A percentile compares a stretch with the other conserved stretches of the same genome.
Conservation (phyloP, 2,797 vertebrate genomes). For the Silurus lanzhouensis region DNA sequence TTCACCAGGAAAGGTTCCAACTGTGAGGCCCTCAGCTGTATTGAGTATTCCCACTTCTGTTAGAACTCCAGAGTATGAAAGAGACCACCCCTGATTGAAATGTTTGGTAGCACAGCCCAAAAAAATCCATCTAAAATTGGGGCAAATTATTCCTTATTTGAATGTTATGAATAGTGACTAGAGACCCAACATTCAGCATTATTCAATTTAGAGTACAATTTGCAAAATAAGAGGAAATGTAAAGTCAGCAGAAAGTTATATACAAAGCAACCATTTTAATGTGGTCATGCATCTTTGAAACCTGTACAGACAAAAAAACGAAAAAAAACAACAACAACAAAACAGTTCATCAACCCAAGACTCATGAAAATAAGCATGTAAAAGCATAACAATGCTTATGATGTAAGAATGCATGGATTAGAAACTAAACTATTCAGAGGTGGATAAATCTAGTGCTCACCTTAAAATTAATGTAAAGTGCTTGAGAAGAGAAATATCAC, state of each 20-base stretch:
- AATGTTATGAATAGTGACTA: not conserved
- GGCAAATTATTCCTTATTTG: not conserved
- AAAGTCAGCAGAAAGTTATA: not conserved
- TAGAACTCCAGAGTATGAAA: not conserved
- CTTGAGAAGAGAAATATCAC: constrained; percentile 28
- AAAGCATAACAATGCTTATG: constrained; percentile 11
- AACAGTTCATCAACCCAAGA: not conserved
- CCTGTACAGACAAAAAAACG: not conserved
- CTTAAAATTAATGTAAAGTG: constrained; percentile 34
- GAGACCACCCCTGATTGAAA: constrained; percentile 7
- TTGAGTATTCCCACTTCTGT: not conserved
- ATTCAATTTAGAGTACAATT: not conserved
- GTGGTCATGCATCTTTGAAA: not conserved
- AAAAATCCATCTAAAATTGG: not conserved
- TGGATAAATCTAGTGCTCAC: constrained; percentile 44
- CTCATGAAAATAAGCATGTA: not conserved
- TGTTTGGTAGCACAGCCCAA: not conserved
- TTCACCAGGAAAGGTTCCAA: constrained; percentile 15
- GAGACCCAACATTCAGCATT: not conserved
- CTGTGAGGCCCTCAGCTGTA: constrained; percentile 6
- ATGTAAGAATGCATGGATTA: constrained; percentile 10
- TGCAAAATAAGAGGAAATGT: not conserved
- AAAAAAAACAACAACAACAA: constrained; percentile 4
- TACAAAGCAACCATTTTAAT: not conserved
- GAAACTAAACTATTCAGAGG: not conserved